Percentiles rank a stretch among this genome's conserved stretches.
Conservation (phyloP, 2,797 vertebrate genomes). For the Spheniscus humboldti region DNA sequence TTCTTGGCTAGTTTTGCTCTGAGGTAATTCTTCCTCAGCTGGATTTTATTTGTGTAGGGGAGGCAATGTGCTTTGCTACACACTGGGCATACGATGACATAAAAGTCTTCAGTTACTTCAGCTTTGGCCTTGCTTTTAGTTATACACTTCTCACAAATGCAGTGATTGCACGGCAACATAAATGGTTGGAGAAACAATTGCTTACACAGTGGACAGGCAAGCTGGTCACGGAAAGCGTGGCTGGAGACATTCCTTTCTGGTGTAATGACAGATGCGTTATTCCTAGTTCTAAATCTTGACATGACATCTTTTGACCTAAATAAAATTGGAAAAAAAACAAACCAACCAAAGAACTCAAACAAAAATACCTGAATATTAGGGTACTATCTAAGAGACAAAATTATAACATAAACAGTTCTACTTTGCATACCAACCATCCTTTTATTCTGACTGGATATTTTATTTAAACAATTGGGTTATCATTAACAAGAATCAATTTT, state of each 20-base stretch:
- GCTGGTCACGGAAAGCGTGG: neutral
- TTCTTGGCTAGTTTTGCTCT: conserved; percentile 61
- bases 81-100: conserved; percentile 60
- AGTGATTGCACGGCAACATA: conserved; percentile 68
- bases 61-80: conserved; percentile 64
- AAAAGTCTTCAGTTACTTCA: conserved; percentile 64
- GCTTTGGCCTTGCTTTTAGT: conserved; percentile 29
- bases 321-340: neutral
- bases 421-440: neutral
- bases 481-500: neutral
- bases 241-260: neutral
- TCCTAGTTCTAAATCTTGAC: neutral
- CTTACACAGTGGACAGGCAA: conserved; percentile 56
- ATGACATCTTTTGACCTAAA: conserved; percentile 28
- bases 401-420: neutral
- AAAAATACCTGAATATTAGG: neutral
- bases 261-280: neutral
- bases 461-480: neutral
- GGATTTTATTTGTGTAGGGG: conserved; percentile 53
- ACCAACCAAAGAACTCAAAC: neutral
- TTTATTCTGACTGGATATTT: neutral
- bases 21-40: conserved; percentile 66
- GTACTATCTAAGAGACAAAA: neutral
- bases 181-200: conserved; percentile 63
- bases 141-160: conserved; percentile 63